Evolutionary conservation across 2,888 invertebrate species (phyloP), one percentile per base, ranked within the genome.

Genomic region (Acrobasis suavella): DNA sequence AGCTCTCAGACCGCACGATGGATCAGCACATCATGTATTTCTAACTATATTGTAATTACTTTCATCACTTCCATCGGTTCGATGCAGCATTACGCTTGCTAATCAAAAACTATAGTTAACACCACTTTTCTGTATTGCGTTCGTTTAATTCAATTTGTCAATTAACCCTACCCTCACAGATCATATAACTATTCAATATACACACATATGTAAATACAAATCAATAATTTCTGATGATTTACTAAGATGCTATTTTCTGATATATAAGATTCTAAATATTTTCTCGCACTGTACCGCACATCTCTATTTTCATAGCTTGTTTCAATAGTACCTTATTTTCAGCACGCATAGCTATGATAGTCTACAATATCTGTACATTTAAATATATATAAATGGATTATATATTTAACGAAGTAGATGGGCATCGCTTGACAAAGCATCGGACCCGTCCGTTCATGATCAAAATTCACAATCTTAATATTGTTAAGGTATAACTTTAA

Each of bases 1-100:
- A 56, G 16, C 73, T 77, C 73, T 74, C 70, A 72, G 68, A 74
- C 72, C 71, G 72, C 71, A 79, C 72, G 78, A 79, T 77, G 74
- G 73, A 83, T 84, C 88, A 85, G 90, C 89, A 89, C 90, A 91
- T 91, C 90, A 90, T 91, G 89, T 90, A 88, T 89, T 87, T 86
- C 70, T 76, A 78, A 74, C 72, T 74, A 73, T 73, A 72, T 72
- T 68, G 74, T 76, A 74, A 67, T 77, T 73, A 69, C 67, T 72
- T 77, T 70, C 69, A 66, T 68, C 70, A 71, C 65, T 69, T 70
- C 22, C 51, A 58, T 68, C 60, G 6, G 58, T 65, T 64, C 52
- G 58, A 51, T 46, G 62, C 59, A 63, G 65, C 69, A 64, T 60
- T 64, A 68, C 51, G 72, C 72, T 72, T 70, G 64, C 65, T 69